Evolutionary conservation across 1,140 invertebrate genomes (phyloP), one percentile per base, ranked within the genome.

Genomic region (Drosophila nikananu): DNA sequence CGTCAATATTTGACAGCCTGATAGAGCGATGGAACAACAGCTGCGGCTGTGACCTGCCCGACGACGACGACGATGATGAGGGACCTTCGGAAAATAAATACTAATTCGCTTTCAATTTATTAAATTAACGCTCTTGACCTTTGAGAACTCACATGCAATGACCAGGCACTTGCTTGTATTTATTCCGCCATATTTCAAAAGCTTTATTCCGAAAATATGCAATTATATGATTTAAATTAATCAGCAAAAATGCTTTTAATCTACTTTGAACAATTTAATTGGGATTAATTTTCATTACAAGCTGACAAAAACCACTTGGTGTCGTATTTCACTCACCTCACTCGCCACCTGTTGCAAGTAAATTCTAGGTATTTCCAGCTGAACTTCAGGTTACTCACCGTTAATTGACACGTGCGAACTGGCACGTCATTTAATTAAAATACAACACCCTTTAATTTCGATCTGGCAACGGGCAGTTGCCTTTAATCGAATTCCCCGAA

Each of bases 61-160:
- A 49, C 23, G 46, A 17, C 46, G 9, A 30, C 25, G 25, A 27
- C 61, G 21, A 39, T 61, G 52, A 52, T 23, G 32, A 65, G 54
- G 68, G 73, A 68, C 77, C 80, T 73, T 60, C 42, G 12, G 41
- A 78, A 83, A 81, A 78, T 78, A 76, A 83, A 75, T 72, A 84
- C 77, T 81, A 78, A 78, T 83, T 81, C 48, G 70, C 61, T 81
- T 84, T 84, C 62, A 72, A 81, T 77, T 84, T 89, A 78, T 71
- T 72, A 75, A 81, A 70, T 77, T 77, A 63, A 44, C 30, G 79
- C 61, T 51, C 46, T 52, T 78, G 60, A 86, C 64, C 81, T 77
- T 55, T 71, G 72, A 21, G 21, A 64, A n/a, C 44, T 25, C 46
- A 55, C 57, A 49, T 39, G 51, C 55, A 48, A 21, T 63, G 52